Percentiles rank a stretch among this genome's conserved stretches.
Evolutionary conservation across 2,888 invertebrate species (phyloP).

Genomic region (Macroteleia sp.): DNA sequence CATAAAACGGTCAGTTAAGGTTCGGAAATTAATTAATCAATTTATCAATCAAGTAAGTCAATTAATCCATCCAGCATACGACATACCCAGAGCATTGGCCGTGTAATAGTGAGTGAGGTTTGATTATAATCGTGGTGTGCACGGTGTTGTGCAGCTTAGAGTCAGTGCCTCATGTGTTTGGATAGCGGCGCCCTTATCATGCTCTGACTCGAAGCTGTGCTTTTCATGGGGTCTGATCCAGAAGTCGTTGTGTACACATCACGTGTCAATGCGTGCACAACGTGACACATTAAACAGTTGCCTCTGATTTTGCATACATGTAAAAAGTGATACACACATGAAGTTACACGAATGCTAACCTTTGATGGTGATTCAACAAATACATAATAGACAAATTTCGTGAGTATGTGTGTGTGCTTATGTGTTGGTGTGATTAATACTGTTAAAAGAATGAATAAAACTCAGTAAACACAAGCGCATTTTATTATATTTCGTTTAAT

Average conservation of each 20-base stretch:
- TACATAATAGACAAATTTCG: slow-evolving; percentile 19
- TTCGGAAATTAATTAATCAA: slow-evolving; percentile 71
- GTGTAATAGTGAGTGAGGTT: slow-evolving; percentile 80
- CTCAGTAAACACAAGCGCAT: neutral
- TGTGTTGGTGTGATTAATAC: slow-evolving; percentile 6
- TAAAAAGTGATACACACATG: slow-evolving; percentile 59
- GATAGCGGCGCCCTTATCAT: slow-evolving; percentile 20
- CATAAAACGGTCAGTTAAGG: slow-evolving; percentile 75
- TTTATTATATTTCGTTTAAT: no score
- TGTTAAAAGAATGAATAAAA: neutral
- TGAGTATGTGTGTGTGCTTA: slow-evolving; percentile 32
- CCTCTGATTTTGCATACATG: slow-evolving; percentile 50
- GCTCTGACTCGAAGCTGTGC: slow-evolving; percentile 62
- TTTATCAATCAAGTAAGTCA: slow-evolving; percentile 74
- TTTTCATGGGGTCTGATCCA: slow-evolving; percentile 28
- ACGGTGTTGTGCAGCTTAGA: slow-evolving; percentile 68
- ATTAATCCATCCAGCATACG: slow-evolving; percentile 83
- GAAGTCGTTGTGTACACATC: slow-evolving; percentile 38
- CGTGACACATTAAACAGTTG: slow-evolving; percentile 22
- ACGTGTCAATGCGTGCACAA: slow-evolving; percentile 42
- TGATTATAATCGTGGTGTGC: slow-evolving; percentile 74
- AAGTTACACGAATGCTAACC: slow-evolving; percentile 34
- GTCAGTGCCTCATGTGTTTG: slow-evolving; percentile 39
- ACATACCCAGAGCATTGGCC: slow-evolving; percentile 84
- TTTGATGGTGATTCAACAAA: slow-evolving; percentile 23